These are phyloP conservation scores for Trachelus tabidus DNA, from an alignment of 2,888 invertebrate species.

Conservation along the genomic window DNA sequence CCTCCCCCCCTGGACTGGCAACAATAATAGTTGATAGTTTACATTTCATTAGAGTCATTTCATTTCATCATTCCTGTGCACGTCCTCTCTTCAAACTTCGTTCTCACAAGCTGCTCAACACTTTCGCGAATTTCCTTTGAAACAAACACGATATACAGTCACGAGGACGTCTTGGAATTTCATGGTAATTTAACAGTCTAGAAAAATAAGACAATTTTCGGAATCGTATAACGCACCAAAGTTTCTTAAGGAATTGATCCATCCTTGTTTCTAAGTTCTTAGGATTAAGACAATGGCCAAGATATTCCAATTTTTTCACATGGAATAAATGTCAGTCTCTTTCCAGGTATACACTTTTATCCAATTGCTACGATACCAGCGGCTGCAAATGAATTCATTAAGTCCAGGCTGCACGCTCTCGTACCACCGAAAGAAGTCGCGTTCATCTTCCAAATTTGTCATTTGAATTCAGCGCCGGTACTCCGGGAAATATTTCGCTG, in stretches of 20 bases:
- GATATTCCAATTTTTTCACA: background rate
- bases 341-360: background rate
- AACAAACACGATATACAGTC: too few species aligned
- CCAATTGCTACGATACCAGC: background rate
- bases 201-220: too few species aligned
- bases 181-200: too few species aligned
- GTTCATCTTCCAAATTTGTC: slow-evolving; percentile 16
- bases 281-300: background rate
- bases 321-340: background rate
- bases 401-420: background rate
- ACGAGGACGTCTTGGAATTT: too few species aligned
- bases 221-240: too few species aligned
- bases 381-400: slow-evolving; percentile 7
- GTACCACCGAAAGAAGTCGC: slow-evolving; percentile 5
- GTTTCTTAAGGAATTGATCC: too few species aligned
- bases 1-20: slow-evolving; percentile 23
- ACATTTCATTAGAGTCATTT: slow-evolving; percentile 43
- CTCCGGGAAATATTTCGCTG: background rate
- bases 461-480: slow-evolving; percentile 4
- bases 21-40: slow-evolving; percentile 47
- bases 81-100: background rate
- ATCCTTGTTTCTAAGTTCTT: too few species aligned
- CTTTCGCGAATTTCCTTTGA: too few species aligned
- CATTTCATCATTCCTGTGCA: background rate
- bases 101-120: background rate